Conservation (phyloP, 1,140 invertebrate species). For the Calliopsis andreniformis region DNA sequence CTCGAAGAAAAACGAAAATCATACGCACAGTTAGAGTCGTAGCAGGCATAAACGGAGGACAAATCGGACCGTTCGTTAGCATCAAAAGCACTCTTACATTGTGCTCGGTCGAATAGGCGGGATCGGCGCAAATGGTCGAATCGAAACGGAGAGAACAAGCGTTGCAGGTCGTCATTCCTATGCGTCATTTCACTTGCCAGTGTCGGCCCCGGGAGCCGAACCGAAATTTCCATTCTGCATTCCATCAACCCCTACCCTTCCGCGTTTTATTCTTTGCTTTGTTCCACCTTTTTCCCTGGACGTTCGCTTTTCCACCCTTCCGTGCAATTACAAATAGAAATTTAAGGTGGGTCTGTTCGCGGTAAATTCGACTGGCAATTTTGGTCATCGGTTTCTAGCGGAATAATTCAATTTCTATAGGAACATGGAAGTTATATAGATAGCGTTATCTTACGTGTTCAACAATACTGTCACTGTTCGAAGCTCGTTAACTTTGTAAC, state of each 20-base stretch:
- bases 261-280: constrained; percentile 5
- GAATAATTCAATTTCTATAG: constrained; percentile 39
- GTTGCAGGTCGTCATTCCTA: constrained; percentile 42
- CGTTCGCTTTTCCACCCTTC: constrained; percentile 7
- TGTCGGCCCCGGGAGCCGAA: constrained; percentile 19
- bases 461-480: too few relatives aligned
- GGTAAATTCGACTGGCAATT: constrained; percentile 16
- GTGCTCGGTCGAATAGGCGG: constrained; percentile 14
- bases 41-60: constrained; percentile 3
- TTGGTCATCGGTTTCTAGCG: constrained; percentile 25
- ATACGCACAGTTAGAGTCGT: too few relatives aligned
- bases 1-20: neutral
- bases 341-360: constrained; percentile 6
- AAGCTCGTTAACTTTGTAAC: too few relatives aligned
- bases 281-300: neutral
- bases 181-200: constrained; percentile 47
- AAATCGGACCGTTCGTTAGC: constrained; percentile 42
- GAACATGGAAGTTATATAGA: too few relatives aligned
- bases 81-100: constrained; percentile 58
- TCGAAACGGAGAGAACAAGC: constrained; percentile 41
- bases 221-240: constrained; percentile 45
- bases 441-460: too few relatives aligned
- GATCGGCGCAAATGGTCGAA: constrained; percentile 41
- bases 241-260: constrained; percentile 1
- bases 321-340: constrained; percentile 50